Evolutionary conservation across 2,113 vertebrate genomes (phyloP).

Genomic region (Paradisaea rubra): DNA sequence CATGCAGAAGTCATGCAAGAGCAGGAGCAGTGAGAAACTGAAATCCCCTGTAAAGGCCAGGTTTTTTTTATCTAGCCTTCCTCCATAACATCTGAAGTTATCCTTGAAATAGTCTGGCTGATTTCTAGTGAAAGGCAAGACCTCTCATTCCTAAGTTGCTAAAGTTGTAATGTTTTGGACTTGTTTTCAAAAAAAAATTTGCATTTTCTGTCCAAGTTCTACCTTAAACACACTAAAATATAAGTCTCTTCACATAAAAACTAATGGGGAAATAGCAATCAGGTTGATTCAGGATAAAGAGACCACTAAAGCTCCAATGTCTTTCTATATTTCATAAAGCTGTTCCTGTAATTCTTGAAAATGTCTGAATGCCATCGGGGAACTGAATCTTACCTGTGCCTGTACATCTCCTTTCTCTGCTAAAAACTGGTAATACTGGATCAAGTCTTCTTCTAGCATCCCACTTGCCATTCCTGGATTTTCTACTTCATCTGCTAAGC

Average conservation of each 20-base stretch:
- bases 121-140: background rate
- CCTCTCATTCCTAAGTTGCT: background rate
- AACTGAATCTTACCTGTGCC: slow-evolving; percentile 82
- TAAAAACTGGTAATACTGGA: slow-evolving; percentile 98
- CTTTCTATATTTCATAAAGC: background rate
- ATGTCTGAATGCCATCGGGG: background rate
- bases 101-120: background rate
- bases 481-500: slow-evolving; percentile 91
- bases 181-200: background rate
- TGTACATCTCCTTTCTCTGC: slow-evolving; percentile 99
- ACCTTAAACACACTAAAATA: background rate
- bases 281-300: background rate
- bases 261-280: background rate
- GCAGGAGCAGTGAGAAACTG: background rate
- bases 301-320: background rate
- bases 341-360: background rate
- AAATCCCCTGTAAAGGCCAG: background rate
- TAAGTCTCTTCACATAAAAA: background rate
- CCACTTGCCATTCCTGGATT: slow-evolving; percentile 93
- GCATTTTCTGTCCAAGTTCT: background rate
- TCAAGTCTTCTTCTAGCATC: slow-evolving; percentile 97
- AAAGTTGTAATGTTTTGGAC: background rate
- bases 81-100: background rate
- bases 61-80: background rate
- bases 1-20: background rate